Evolutionary conservation across 2,888 invertebrate species (phyloP).

Genomic region (Dascillus cervinus): DNA sequence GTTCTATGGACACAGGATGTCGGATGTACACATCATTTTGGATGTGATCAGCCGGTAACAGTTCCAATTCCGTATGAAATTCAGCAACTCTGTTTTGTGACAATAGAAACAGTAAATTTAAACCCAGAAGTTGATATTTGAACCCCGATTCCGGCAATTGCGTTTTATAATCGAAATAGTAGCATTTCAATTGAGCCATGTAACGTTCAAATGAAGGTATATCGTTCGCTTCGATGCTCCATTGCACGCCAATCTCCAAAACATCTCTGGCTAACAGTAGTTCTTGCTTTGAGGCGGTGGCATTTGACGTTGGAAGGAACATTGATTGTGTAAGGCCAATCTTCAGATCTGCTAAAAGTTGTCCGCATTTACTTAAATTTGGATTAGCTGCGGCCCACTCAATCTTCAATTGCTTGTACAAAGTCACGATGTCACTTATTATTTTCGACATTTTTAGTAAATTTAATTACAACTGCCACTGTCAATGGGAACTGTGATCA

Average conservation of each 20-base stretch:
- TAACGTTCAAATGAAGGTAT: conserved; percentile 94
- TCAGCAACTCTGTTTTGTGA: conserved; percentile 96
- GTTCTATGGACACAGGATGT: conserved; percentile 92
- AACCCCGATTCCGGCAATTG: conserved; percentile 85
- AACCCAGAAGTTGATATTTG: conserved; percentile 88
- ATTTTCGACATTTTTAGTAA: conserved; percentile 59
- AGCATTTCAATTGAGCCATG: conserved; percentile 95
- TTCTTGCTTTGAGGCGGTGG: conserved; percentile 67
- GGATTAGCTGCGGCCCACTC: conserved; percentile 77
- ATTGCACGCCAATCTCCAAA: conserved; percentile 92
- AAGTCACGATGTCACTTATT: conserved; percentile 65
- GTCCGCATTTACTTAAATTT: conserved; percentile 81
- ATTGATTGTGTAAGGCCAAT: conserved; percentile 74
- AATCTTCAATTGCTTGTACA: conserved; percentile 76
- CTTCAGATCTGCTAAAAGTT: conserved; percentile 78
- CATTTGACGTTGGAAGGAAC: conserved; percentile 78
- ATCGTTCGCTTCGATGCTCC: conserved; percentile 88
- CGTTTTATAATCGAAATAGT: conserved; percentile 84
- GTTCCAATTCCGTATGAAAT: conserved; percentile 95
- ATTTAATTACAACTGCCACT: too few relatives aligned
- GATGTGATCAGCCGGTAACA: conserved; percentile 84
- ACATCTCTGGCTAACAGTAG: conserved; percentile 82
- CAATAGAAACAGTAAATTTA: conserved; percentile 87
- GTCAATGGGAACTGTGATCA: too few relatives aligned
- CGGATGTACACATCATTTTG: conserved; percentile 89